These are phyloP conservation scores for Hylyphantes graminicola DNA, from an alignment of 1,140 invertebrate genomes.

Conservation along the genomic window DNA sequence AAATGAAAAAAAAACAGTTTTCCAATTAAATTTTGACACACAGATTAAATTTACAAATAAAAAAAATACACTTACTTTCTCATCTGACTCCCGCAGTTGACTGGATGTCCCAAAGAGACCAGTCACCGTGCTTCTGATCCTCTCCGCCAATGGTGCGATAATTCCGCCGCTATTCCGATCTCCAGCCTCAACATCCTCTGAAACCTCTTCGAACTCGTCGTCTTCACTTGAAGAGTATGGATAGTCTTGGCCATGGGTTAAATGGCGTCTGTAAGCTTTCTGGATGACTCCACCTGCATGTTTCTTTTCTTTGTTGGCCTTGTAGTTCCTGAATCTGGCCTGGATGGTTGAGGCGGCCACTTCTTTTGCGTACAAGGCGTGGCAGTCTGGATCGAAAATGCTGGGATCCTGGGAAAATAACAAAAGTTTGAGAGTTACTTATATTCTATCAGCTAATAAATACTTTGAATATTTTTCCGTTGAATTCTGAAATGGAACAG, in stretches of 20 bases:
- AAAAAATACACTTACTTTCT: not conserved
- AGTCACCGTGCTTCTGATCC: constrained; percentile 5
- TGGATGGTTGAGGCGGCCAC: constrained; percentile 29
- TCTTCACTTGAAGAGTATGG: not conserved
- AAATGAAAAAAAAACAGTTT: too few relatives aligned
- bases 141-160: not conserved
- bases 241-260: too few relatives aligned
- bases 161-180: not conserved
- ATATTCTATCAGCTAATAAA: too few relatives aligned
- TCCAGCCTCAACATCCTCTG: not conserved
- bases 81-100: not conserved
- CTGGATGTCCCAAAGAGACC: not conserved
- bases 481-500: too few relatives aligned
- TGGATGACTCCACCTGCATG: not conserved
- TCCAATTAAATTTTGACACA: too few relatives aligned
- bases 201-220: not conserved
- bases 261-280: not conserved
- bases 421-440: not conserved
- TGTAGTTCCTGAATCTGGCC: constrained; percentile 13
- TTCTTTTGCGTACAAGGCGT: constrained; percentile 15
- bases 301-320: not conserved
- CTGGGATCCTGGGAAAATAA: constrained; percentile 50
- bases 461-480: too few relatives aligned
- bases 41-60: not conserved
- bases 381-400: constrained; percentile 31